Conservation (phyloP, 2,113 vertebrate species). For the Rafetus swinhoei region DNA sequence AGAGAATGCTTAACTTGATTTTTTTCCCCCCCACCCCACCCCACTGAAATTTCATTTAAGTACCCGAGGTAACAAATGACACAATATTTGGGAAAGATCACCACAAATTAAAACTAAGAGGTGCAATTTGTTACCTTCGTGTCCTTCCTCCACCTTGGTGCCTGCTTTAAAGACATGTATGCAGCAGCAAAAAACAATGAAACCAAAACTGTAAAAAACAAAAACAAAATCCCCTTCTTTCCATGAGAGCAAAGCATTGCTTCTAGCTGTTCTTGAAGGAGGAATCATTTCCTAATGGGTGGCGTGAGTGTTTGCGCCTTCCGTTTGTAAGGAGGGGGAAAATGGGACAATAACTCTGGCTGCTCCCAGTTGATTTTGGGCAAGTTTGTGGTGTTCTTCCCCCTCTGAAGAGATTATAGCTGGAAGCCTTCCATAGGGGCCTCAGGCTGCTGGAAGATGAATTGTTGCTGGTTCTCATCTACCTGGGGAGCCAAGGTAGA, state of each 20-base stretch:
- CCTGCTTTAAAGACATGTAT: constrained; percentile 70
- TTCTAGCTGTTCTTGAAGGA: constrained; percentile 46
- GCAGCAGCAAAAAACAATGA: constrained; percentile 73
- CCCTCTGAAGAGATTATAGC: constrained; percentile 81
- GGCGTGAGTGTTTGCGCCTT: constrained; percentile 53
- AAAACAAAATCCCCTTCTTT: constrained; percentile 57
- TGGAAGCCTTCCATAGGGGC: constrained; percentile 99
- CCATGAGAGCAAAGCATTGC: constrained; percentile 50
- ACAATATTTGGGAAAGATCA: constrained; percentile 70
- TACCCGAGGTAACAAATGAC: constrained; percentile 77
- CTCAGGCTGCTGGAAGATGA: constrained; percentile 95
- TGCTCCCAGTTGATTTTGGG: constrained; percentile 30
- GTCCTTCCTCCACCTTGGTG: constrained; percentile 77
- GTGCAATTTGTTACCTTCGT: constrained; percentile 75
- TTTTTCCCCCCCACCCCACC: constrained; percentile 37
- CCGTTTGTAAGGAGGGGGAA: constrained; percentile 50
- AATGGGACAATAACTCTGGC: constrained; percentile 2
- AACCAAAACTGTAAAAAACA: constrained; percentile 34
- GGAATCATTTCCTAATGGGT: constrained; percentile 29
- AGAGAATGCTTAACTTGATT: constrained; percentile 68
- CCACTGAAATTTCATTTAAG: constrained; percentile 65
- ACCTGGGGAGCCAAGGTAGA: constrained; percentile 89
- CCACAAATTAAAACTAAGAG: constrained; percentile 71
- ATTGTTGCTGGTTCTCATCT: constrained; percentile 96
- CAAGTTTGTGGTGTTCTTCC: constrained; percentile 55